These are phyloP conservation scores for Formica selysi DNA, from an alignment of 1,140 invertebrate species.

Conservation along the genomic window DNA sequence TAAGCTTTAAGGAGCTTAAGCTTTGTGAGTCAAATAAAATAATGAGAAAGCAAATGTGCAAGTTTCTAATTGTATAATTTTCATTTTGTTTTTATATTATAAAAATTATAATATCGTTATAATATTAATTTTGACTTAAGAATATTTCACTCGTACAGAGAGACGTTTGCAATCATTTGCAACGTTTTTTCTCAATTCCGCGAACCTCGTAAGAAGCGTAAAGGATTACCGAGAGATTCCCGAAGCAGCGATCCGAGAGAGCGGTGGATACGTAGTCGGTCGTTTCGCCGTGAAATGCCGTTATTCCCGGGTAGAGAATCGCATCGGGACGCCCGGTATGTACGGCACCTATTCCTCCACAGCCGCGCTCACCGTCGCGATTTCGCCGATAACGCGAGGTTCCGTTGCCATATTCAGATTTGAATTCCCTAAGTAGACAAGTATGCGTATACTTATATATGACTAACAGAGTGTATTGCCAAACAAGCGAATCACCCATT, in stretches of 20 bases:
- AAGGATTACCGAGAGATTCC: constrained; percentile 46
- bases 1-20: no score
- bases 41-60: no score
- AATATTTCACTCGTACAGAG: background rate
- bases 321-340: constrained; percentile 21
- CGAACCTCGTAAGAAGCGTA: background rate
- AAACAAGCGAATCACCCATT: constrained; percentile 13
- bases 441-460: constrained; percentile 68
- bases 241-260: constrained; percentile 38
- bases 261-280: constrained; percentile 27
- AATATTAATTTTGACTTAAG: background rate
- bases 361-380: constrained; percentile 16
- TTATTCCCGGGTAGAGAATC: constrained; percentile 45
- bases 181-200: background rate
- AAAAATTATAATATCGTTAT: background rate
- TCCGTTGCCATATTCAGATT: constrained; percentile 72
- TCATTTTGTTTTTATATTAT: background rate
- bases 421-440: constrained; percentile 73
- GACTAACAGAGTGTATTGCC: constrained; percentile 70
- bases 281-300: constrained; percentile 51
- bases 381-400: constrained; percentile 69
- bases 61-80: no score
- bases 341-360: constrained; percentile 2
- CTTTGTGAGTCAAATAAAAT: no score
- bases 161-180: background rate